phyloP scores from a whole-genome alignment of 2,113 vertebrate genomes.

The Neogobius melanostomus region DNA sequence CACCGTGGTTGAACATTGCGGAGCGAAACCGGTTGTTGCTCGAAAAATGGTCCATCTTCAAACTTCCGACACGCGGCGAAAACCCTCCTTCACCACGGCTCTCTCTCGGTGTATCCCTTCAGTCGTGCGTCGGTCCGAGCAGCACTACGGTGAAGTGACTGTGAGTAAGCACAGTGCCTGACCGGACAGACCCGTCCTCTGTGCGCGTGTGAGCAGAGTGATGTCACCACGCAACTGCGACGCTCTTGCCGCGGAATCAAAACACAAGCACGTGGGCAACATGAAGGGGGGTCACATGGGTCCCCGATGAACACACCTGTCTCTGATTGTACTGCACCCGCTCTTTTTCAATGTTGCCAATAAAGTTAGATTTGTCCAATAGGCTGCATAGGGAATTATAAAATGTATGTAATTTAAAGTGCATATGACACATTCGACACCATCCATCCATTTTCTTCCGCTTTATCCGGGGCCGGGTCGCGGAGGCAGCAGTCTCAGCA shows the following conservation, averaged over 20 bases:
- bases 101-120: not conserved
- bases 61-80: constrained; percentile 33
- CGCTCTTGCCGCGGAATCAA: constrained; percentile 67
- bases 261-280: constrained; percentile 80
- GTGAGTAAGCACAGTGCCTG: constrained; percentile 25
- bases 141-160: constrained; percentile 17
- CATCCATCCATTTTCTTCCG: too few species aligned
- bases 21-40: constrained; percentile 72
- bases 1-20: constrained; percentile 75
- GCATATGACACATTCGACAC: too few species aligned
- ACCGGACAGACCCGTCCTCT: constrained; percentile 52
- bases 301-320: too few species aligned
- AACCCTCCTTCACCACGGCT: not conserved
- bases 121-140: constrained; percentile 12
- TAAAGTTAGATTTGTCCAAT: too few species aligned
- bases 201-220: constrained; percentile 30
- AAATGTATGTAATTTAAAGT: too few species aligned
- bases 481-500: too few species aligned
- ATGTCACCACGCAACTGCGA: constrained; percentile 63
- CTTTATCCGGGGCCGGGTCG: too few species aligned
- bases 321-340: too few species aligned
- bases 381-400: too few species aligned
- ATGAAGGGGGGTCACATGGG: not conserved
- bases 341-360: too few species aligned
- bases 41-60: constrained; percentile 73